A percentile compares a stretch with the other conserved stretches of the same genome.
Conservation (phyloP, 2,797 vertebrate genomes). For the Gastrophryne carolinensis region DNA sequence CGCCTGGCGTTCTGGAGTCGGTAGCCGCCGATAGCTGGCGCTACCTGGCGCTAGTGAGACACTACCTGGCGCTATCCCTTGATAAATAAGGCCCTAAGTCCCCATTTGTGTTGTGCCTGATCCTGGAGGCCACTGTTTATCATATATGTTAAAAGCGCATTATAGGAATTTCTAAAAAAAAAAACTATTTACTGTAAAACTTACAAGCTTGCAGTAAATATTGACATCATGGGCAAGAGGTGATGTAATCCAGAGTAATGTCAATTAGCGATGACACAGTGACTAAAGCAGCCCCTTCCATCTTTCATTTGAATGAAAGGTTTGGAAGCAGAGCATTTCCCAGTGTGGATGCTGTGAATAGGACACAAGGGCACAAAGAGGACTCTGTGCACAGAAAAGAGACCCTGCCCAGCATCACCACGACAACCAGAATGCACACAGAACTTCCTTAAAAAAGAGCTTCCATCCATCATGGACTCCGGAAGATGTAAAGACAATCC, state of each 20-base stretch:
- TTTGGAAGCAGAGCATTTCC: slow-evolving; percentile 37
- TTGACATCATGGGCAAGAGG: slow-evolving; percentile 27
- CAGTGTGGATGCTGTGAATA: slow-evolving; percentile 46
- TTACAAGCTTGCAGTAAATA: slow-evolving; percentile 7
- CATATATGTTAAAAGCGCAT: too few species aligned
- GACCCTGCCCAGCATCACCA: slow-evolving; percentile 35
- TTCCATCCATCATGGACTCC: slow-evolving; percentile 48
- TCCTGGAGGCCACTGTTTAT: too few species aligned
- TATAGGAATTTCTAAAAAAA: too few species aligned
- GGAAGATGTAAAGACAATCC: slow-evolving; percentile 46
- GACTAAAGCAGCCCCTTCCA: not conserved
- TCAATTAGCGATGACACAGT: slow-evolving; percentile 32
- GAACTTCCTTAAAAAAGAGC: slow-evolving; percentile 49
- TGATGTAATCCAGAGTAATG: slow-evolving; percentile 23
- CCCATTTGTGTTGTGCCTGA: too few species aligned
- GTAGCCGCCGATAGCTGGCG: too few species aligned
- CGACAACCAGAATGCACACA: slow-evolving; percentile 42
- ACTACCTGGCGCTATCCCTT: too few species aligned
- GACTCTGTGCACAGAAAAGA: slow-evolving; percentile 36
- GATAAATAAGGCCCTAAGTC: too few species aligned
- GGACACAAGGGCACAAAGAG: slow-evolving; percentile 45
- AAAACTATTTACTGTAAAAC: too few species aligned
- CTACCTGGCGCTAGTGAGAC: too few species aligned
- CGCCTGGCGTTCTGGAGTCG: too few species aligned
- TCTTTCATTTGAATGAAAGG: slow-evolving; percentile 16